These are phyloP conservation scores for Bos taurus DNA, from an alignment of 2,113 vertebrate species.

Conservation along the genomic window ARS-UCD2.0 NC_037345.1:40579501-40580000, in stretches of 20 bases:
- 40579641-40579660: background rate
- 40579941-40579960: slow-evolving; percentile 91
- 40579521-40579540: background rate
- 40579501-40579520: background rate
- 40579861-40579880: background rate
- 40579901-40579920: slow-evolving; percentile 39
- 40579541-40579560: background rate
- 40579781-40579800: slow-evolving; percentile 4
- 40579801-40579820: background rate
- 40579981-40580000: slow-evolving; percentile 90
- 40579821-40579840: background rate
- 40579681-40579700: background rate
- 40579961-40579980: slow-evolving; percentile 89
- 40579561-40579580: background rate
- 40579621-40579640: background rate
- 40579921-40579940: slow-evolving; percentile 86
- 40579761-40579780: background rate
- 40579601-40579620: background rate
- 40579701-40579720: background rate
- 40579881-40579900: background rate
- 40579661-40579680: background rate
- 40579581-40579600: background rate
- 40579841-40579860: background rate
- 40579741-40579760: background rate
- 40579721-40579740: background rate